phyloP scores from a whole-genome alignment of 2,113 vertebrate species.

The Dromiciops gliroides region DNA sequence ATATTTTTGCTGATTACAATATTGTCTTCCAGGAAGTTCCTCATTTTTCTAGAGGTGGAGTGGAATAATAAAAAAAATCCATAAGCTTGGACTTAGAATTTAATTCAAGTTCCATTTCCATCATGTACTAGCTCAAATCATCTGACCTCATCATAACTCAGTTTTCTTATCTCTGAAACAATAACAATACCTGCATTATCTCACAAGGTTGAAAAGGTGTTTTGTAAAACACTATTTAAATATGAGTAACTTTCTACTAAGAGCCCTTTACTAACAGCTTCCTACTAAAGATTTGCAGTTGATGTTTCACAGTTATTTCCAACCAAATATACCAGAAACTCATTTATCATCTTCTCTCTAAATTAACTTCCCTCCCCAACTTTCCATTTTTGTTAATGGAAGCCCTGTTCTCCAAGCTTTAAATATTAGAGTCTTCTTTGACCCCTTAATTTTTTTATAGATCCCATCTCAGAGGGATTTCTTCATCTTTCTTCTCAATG shows the following conservation, averaged over 20 bases:
- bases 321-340: constrained; percentile 12
- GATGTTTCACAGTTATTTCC: neutral
- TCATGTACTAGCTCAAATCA: too few species aligned
- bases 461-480: neutral
- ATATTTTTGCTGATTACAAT: neutral
- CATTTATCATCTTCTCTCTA: neutral
- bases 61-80: too few species aligned
- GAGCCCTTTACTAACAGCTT: neutral
- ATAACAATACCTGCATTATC: too few species aligned
- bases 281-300: constrained; percentile 1
- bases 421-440: neutral
- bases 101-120: too few species aligned
- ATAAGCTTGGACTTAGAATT: too few species aligned
- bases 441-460: neutral
- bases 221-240: too few species aligned
- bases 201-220: too few species aligned
- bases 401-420: neutral
- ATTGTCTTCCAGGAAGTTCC: constrained; percentile 15
- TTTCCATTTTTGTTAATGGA: constrained; percentile 14
- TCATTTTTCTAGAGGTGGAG: neutral
- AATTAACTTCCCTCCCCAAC: neutral
- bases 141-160: too few species aligned
- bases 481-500: constrained; percentile 11
- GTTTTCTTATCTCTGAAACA: too few species aligned
- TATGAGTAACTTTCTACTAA: too few species aligned